A percentile compares a stretch with the other conserved stretches of the same genome.
Evolutionary conservation across 2,113 vertebrate genomes (phyloP).

Genomic region (Bostrychus sinensis): DNA sequence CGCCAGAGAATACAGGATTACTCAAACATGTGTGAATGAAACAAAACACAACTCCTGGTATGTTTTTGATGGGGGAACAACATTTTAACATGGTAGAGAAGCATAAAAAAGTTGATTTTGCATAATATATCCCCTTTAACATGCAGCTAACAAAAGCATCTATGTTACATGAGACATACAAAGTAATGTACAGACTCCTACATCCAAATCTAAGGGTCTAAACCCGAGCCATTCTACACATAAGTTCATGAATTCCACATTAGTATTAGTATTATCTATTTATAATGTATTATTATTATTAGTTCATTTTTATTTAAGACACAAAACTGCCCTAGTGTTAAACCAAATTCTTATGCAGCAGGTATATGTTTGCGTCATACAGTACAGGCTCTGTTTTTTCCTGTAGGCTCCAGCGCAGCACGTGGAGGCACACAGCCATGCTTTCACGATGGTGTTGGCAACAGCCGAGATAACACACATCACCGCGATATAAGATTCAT

Average conservation of each 20-base stretch:
- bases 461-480: constrained; percentile 15
- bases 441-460: constrained; percentile 16
- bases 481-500: constrained; percentile 19
- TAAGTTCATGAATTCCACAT: neutral
- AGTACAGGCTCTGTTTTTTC: constrained; percentile 6
- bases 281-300: neutral
- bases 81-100: too few relatives aligned
- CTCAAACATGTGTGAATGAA: too few relatives aligned
- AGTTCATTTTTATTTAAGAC: neutral
- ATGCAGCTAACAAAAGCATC: too few relatives aligned
- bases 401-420: constrained; percentile 22
- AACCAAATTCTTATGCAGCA: neutral
- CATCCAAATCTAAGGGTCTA: too few relatives aligned
- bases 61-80: too few relatives aligned
- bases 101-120: too few relatives aligned
- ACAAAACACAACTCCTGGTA: too few relatives aligned
- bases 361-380: constrained; percentile 7
- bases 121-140: too few relatives aligned
- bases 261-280: neutral
- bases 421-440: neutral
- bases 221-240: neutral
- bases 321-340: neutral
- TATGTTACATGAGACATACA: too few relatives aligned
- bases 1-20: too few relatives aligned
- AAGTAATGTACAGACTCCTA: too few relatives aligned